Evolutionary conservation across 2,113 vertebrate species (phyloP).

Genomic region (Girardinichthys multiradiatus): DNA sequence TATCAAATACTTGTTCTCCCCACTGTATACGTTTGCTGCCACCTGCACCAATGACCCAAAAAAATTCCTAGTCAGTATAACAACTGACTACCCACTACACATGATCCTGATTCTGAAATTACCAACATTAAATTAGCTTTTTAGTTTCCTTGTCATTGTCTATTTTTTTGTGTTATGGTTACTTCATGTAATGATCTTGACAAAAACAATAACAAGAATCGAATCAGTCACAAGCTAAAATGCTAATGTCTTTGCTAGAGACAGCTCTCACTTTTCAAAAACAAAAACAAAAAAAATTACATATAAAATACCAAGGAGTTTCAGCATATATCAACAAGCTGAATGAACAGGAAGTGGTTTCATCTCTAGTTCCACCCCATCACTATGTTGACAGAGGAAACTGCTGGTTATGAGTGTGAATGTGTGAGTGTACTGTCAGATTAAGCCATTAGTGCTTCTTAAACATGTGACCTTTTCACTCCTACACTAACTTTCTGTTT

Average conservation of each 20-base stretch:
- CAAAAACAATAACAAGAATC: not conserved
- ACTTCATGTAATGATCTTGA: no score
- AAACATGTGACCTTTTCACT: not conserved
- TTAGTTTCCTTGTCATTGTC: no score
- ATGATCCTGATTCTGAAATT: no score
- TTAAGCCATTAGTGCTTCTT: not conserved
- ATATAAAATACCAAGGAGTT: conserved; percentile 20
- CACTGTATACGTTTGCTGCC: no score
- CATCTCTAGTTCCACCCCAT: conserved; percentile 12
- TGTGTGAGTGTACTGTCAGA: not conserved
- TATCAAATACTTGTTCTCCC: no score
- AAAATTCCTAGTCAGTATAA: no score
- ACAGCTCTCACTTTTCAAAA: not conserved
- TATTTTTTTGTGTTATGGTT: no score
- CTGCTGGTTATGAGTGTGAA: not conserved
- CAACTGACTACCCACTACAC: no score
- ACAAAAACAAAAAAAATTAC: conserved; percentile 1
- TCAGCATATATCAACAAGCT: conserved; percentile 29
- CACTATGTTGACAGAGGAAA: conserved; percentile 15
- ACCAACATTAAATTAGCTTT: no score
- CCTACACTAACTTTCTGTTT: not conserved
- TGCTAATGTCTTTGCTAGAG: not conserved
- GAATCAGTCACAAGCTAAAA: not conserved
- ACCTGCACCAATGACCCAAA: no score
- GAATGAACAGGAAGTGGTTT: conserved; percentile 76